Base-by-base conservation (phyloP, 30 jellyfish, hydroid and myxozoan species). In the Aurelia coerulea region DNA sequence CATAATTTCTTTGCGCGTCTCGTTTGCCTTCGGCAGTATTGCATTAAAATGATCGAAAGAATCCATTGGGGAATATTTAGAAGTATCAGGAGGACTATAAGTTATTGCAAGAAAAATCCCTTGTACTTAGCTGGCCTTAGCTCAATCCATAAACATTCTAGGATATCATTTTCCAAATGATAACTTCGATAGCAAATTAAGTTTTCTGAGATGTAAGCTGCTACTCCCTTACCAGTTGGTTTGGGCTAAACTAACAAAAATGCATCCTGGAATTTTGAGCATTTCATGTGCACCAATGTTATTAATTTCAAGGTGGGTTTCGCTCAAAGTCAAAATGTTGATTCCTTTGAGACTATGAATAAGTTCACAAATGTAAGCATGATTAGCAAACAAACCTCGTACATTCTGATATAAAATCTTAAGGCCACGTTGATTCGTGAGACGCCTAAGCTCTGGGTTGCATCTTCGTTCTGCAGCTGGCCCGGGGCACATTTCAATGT, bases 201-300 rank as follows among this genome's bases (percentile, higher is more conserved):
- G 64, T 84, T 84, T 84, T 84, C 93, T 71, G 93, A 72, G 74
- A 85, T 85, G 84, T 23, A 23, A 23, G 29, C 29, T 23, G 29
- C 29, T 23, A 23, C 74, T 46, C 85, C 73, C 53, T 74, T 74
- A 52, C 85, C 85, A 23, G 42, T 49, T 7, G 42, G 73, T 51
- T 72, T 74, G 52, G 88, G 81, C 65, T 23, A 23, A 23, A 23
- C 29, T 23, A 73, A 85, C 88, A 65, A 85, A 85, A 73, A 74
- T 73, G 93, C 73, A 84, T 60, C 94, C 88, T 73, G 94, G 88
- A 73, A 85, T 73, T 62, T 85, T 74, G 88, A 49, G 88, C 86
- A 85, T 85, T 85, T 60, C 94, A 59, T 74, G 73, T 85, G 76
- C 85, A 62, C 63, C 83, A 73, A 31, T 74, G 78, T 62, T 83